These are phyloP conservation scores for Pantelozetes paolii DNA, from an alignment of 2,888 invertebrate species.

Conservation along the genomic window DNA sequence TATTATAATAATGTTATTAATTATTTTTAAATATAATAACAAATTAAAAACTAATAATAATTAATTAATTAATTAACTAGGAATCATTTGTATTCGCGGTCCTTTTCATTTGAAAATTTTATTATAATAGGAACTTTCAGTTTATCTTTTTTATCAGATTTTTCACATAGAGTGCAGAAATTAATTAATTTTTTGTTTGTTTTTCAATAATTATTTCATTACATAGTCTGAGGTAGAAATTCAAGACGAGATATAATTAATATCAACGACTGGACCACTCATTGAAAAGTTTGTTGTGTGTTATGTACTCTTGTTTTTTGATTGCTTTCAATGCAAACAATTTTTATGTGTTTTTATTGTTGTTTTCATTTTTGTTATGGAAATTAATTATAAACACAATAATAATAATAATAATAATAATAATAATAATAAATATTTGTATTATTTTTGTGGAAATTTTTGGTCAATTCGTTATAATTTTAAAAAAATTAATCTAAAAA, in stretches of 20 bases:
- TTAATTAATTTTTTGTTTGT: slow-evolving; percentile 7
- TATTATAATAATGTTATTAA: neutral
- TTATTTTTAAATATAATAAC: neutral
- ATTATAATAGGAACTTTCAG: slow-evolving; percentile 30
- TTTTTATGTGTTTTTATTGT: neutral
- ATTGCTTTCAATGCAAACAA: slow-evolving; percentile 4
- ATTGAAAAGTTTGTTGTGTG: neutral
- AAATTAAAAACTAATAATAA: slow-evolving; percentile 11
- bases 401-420: slow-evolving; percentile 6
- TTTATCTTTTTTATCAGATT: slow-evolving; percentile 6
- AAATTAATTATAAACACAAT: slow-evolving; percentile 31
- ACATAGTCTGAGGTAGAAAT: slow-evolving; percentile 34
- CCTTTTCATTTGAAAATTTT: slow-evolving; percentile 30
- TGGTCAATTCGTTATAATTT: neutral
- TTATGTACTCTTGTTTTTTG: neutral
- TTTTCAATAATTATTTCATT: slow-evolving; percentile 1
- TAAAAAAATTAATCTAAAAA: neutral
- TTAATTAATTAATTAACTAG: slow-evolving; percentile 26
- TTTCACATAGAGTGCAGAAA: slow-evolving; percentile 18
- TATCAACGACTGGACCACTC: slow-evolving; percentile 27
- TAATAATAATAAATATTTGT: too few species aligned
- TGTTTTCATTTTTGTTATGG: neutral
- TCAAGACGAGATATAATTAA: slow-evolving; percentile 23
- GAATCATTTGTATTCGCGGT: slow-evolving; percentile 30
- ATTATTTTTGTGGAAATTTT: neutral